phyloP scores from a whole-genome alignment of 1,140 invertebrate genomes.

The Lepidurus couesii region DNA sequence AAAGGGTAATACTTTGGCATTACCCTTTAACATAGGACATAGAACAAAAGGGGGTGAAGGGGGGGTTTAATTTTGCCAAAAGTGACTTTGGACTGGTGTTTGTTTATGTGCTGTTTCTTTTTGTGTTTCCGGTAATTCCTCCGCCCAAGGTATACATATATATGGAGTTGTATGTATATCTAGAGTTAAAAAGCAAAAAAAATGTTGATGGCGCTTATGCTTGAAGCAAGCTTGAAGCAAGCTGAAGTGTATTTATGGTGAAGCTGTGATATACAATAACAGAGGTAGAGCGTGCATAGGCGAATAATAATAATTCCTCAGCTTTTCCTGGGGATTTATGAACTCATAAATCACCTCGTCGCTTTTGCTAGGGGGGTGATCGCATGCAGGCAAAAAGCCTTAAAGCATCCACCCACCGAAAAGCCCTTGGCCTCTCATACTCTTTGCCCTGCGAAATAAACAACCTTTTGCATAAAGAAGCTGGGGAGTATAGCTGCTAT shows the following conservation, averaged over 20 bases:
- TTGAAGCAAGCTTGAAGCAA: too few relatives aligned
- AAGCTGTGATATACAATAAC: constrained; percentile 22
- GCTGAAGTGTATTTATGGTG: constrained; percentile 17
- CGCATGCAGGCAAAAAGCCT: not conserved
- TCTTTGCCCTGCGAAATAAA: not conserved
- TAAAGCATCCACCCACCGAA: not conserved
- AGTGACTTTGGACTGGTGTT: too few relatives aligned
- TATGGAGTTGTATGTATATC: too few relatives aligned
- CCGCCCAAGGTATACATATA: too few relatives aligned
- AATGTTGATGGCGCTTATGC: not conserved
- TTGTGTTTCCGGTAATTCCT: too few relatives aligned
- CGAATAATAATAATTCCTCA: constrained; percentile 22
- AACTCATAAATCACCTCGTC: constrained; percentile 22
- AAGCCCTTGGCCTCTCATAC: too few relatives aligned
- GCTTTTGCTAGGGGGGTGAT: not conserved
- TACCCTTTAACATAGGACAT: too few relatives aligned
- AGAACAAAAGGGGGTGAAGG: too few relatives aligned
- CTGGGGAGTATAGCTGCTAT: not conserved
- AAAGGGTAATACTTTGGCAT: too few relatives aligned
- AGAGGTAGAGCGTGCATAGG: constrained; percentile 13
- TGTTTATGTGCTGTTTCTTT: too few relatives aligned
- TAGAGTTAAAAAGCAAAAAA: not conserved
- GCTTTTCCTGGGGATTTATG: constrained; percentile 11
- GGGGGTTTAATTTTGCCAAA: too few relatives aligned
- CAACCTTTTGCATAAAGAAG: constrained; percentile 10